Base-by-base conservation (phyloP, 2,797 vertebrate species). In the Scleropages formosus region DNA sequence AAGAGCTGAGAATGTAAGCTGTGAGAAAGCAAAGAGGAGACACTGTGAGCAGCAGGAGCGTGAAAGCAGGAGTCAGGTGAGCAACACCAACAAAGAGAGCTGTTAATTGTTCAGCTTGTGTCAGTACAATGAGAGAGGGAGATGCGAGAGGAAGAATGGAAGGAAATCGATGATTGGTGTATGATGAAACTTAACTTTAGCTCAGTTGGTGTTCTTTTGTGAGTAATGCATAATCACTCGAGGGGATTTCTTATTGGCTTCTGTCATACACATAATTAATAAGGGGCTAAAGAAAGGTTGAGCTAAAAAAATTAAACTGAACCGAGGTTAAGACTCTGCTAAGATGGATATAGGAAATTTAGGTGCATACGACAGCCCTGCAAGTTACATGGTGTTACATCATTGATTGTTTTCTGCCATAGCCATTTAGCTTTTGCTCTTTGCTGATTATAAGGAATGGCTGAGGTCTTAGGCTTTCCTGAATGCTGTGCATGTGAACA, bases 121-220 rank as follows among this genome's bases (percentile, higher is more conserved):
- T 12, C 22, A 4, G 22, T 46, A 46, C 24, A 18, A 27, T 15
- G 58, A 51, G 64, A 62, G 58, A 60, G 20, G 58, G 58, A 39
- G 39, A 20, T 22, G 46, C 66, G 44, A 69, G 74, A 47, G 56
- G 75, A 75, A 31, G 66, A 44, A 26, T 70, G 20, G 59, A 60
- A 26, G 47, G 56, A 60, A 24, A 59, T 65, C 69, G 31, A 66
- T 47, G 66, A 69, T 59, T 24, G 31, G 65, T 56, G 49, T 39
- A 26, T 72, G 56, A 72, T 59, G 69, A 72, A 72, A 13, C 65
- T 69, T 53, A 61, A 16, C 20, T 61, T 61, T 59, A 68, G 65
- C 65, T 46, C 65, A 59, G n/a, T 22, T 20, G 26, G 49, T 31
- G 16, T 47, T 66, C 39, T 61, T 20, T 56, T 49, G 58, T 60